Evolutionary conservation across 2,888 invertebrate species (phyloP), one percentile per base, ranked within the genome.

Genomic region (Reticulitermes lucifugus): DNA sequence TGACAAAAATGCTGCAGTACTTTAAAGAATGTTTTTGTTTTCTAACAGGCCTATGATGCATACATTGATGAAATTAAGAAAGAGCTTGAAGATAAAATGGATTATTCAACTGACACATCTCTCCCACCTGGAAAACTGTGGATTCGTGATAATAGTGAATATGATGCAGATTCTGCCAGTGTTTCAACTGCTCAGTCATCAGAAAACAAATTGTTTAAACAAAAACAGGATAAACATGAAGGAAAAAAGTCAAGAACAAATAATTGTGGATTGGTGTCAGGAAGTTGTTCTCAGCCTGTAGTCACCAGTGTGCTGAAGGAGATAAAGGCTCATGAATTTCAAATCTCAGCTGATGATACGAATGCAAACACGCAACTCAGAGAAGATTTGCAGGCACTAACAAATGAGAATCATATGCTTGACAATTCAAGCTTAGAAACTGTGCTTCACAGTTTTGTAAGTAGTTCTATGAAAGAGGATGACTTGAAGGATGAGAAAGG

Each of bases 41-140:
- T 85, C 77, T 87, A 87, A 60, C 87, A 89, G 89, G 88, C 88
- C 35, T 89, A 89, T 87, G 89, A 89, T 84, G 86, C 87, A 29
- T 89, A 89, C 85, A 89, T 89, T 79, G 87, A 88, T 71, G 87
- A 89, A 85, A 87, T 88, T 10, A 88, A 87, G 80, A 87, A 87
- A 70, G 89, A 85, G 29, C 77, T 85, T 21, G 65, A 79, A 43
- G 73, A 84, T 21, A 60, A 59, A n/a, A 46, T 21, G 21, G 73
- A 59, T 55, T 22, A 51, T 60, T 84, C 79, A 14, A 46, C 59
- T n/a, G 79, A 60, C 14, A 29, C 25, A 59, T 41, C 65, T 43
- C 9, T 60, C 3, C 43, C 29, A 18, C 65, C 81, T n/a, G 59
- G 35, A 9, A 55, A 80, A 73, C 25, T n/a, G n/a, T 1, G 7